Percentiles rank a stretch among this genome's conserved stretches.
These are phyloP conservation scores for Urocitellus parryii DNA, from an alignment of 2,113 vertebrate species.

Conservation along the genomic window DNA sequence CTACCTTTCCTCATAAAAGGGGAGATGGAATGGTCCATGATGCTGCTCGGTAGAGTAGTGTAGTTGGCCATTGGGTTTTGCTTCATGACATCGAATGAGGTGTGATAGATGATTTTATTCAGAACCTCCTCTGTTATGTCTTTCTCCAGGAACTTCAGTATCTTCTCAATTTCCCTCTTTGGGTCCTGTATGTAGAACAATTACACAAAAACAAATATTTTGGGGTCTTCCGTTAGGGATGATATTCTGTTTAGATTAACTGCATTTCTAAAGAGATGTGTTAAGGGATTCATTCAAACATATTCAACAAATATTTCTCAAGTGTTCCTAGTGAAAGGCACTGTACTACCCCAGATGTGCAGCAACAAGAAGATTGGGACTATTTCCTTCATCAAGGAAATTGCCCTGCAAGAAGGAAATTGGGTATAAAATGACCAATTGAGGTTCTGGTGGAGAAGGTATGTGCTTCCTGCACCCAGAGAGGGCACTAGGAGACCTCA, in stretches of 20 bases:
- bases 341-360: background rate
- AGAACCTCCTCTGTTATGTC: slow-evolving; percentile 77
- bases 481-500: background rate
- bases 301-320: background rate
- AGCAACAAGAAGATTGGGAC: background rate
- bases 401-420: background rate
- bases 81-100: slow-evolving; percentile 90
- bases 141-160: slow-evolving; percentile 89
- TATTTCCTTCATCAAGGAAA: background rate
- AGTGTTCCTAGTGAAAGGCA: background rate
- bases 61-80: slow-evolving; percentile 89
- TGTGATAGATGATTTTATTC: slow-evolving; percentile 81
- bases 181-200: slow-evolving; percentile 83
- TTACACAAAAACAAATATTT: background rate
- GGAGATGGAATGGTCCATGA: slow-evolving; percentile 83
- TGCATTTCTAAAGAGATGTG: background rate
- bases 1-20: slow-evolving; percentile 85
- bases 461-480: background rate
- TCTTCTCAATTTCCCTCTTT: slow-evolving; percentile 83
- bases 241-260: background rate
- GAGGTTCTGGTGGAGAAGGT: background rate
- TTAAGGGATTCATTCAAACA: background rate
- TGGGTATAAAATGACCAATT: background rate
- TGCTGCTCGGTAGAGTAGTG: background rate
- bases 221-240: background rate